phyloP scores from a whole-genome alignment of 2,888 invertebrate genomes.

The Polyommatus iphigenia region DNA sequence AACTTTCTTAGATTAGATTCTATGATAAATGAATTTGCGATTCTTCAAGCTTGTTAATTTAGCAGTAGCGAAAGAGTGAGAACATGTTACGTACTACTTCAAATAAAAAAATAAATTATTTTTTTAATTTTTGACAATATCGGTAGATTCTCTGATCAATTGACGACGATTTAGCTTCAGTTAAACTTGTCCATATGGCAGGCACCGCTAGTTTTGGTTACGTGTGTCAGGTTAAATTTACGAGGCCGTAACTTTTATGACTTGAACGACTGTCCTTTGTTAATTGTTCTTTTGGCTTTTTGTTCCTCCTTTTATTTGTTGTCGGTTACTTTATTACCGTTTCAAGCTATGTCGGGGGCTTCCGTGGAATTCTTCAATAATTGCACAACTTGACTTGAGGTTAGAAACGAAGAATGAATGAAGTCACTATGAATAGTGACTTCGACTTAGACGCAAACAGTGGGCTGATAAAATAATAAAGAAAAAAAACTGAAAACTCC shows the following conservation, averaged over 20 bases:
- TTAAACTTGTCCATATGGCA: neutral
- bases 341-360: neutral
- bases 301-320: conserved; percentile 5
- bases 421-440: neutral
- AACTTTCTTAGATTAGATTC: too few relatives aligned
- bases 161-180: neutral
- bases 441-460: neutral
- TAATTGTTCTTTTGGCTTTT: conserved; percentile 10
- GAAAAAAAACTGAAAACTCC: neutral
- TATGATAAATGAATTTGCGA: too few relatives aligned
- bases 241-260: conserved; percentile 14
- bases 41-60: too few relatives aligned
- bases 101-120: too few relatives aligned
- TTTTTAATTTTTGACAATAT: neutral
- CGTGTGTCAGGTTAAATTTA: conserved; percentile 12
- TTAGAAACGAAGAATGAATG: neutral
- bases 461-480: neutral
- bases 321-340: neutral
- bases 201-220: conserved; percentile 12
- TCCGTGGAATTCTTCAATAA: conserved; percentile 2
- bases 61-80: too few relatives aligned
- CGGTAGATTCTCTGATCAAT: neutral
- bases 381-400: neutral
- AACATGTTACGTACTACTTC: too few relatives aligned
- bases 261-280: conserved; percentile 2